Conservation (phyloP, 2,888 invertebrate species). For the Limenitis camilla region DNA sequence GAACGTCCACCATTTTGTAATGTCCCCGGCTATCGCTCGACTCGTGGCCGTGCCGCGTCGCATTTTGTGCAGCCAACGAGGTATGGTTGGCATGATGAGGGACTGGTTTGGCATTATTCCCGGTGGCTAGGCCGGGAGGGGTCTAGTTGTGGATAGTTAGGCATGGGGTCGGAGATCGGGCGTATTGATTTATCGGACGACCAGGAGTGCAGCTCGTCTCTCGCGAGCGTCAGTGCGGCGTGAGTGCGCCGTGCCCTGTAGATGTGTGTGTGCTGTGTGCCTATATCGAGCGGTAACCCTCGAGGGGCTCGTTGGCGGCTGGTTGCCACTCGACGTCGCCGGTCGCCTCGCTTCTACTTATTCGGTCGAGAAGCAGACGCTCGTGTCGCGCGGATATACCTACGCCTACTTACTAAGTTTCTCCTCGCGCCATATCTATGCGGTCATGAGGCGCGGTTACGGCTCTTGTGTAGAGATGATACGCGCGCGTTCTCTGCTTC, state of each 20-base stretch:
- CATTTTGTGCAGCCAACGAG: conserved; percentile 68
- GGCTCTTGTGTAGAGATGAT: conserved; percentile 49
- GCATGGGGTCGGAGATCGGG: conserved; percentile 55
- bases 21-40: conserved; percentile 70
- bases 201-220: conserved; percentile 66
- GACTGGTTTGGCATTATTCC: conserved; percentile 64
- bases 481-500: conserved; percentile 60
- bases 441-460: conserved; percentile 64
- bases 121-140: conserved; percentile 65
- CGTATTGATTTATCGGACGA: conserved; percentile 72
- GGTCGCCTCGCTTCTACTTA: conserved; percentile 72
- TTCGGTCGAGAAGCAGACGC: conserved; percentile 69
- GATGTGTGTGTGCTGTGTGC: conserved; percentile 54
- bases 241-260: conserved; percentile 45
- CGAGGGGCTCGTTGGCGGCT: conserved; percentile 56
- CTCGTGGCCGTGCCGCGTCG: conserved; percentile 68
- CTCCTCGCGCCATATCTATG: conserved; percentile 63
- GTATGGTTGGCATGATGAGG: conserved; percentile 65
- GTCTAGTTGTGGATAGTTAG: conserved; percentile 53
- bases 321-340: conserved; percentile 37
- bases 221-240: conserved; percentile 68
- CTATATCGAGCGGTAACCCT: conserved; percentile 73
- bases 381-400: conserved; percentile 58
- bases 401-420: conserved; percentile 73
- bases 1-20: conserved; percentile 76